A percentile compares a stretch with the other conserved stretches of the same genome.
These are phyloP conservation scores for Canis aureus DNA, from an alignment of 2,113 vertebrate genomes.

Conservation along the genomic window DNA sequence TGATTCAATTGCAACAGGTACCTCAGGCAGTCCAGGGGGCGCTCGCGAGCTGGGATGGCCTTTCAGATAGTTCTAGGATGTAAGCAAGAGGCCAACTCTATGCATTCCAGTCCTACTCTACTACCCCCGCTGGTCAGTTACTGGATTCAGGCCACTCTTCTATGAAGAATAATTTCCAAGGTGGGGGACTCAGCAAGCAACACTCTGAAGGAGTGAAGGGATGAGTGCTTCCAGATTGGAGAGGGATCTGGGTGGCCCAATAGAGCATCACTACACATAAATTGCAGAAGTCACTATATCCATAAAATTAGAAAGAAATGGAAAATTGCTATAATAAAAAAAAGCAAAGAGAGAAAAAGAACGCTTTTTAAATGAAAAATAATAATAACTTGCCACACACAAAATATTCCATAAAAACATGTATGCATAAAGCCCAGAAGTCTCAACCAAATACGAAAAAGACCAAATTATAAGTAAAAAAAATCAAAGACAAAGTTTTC, in stretches of 20 bases:
- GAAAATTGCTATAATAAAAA: background rate
- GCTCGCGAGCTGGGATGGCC: background rate
- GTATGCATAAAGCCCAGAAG: background rate
- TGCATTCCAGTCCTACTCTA: background rate
- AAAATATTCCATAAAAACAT: background rate
- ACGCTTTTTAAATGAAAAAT: background rate
- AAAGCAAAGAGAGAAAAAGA: slow-evolving; percentile 34
- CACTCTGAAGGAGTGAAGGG: too few species aligned
- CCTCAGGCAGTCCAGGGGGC: background rate
- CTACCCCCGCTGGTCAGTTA: rapidly evolving
- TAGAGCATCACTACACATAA: background rate
- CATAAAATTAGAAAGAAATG: background rate
- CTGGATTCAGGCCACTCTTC: background rate
- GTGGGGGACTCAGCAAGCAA: background rate
- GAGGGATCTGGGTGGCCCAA: too few species aligned
- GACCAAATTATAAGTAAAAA: background rate
- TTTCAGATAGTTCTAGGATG: background rate
- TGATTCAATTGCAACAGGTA: background rate
- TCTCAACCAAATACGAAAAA: background rate
- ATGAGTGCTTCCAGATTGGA: rapidly evolving
- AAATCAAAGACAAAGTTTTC: background rate
- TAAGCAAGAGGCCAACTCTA: background rate
- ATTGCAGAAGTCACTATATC: background rate
- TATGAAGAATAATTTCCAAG: too few species aligned
- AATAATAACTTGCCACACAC: background rate